These are phyloP conservation scores for Nerophis lumbriciformis DNA, from an alignment of 2,113 vertebrate genomes.

Conservation along the genomic window DNA sequence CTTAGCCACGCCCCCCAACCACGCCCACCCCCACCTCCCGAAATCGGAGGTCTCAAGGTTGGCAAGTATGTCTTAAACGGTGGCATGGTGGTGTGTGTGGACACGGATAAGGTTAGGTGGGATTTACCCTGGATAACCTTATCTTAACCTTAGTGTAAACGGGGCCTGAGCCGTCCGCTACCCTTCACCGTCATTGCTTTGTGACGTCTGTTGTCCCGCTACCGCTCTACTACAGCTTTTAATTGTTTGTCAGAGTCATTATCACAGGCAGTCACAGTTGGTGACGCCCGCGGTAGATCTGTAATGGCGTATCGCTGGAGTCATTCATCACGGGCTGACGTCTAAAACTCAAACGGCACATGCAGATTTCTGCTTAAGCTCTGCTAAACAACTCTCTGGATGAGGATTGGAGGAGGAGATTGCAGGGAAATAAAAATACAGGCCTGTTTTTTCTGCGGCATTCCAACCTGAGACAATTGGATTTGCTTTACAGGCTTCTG, in stretches of 20 bases:
- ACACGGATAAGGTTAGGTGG: too few relatives aligned
- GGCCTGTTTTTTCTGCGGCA: constrained; percentile 1
- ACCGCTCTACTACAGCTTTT: constrained; percentile 34
- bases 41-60: too few relatives aligned
- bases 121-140: too few relatives aligned
- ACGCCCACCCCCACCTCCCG: too few relatives aligned
- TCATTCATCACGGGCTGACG: constrained; percentile 59
- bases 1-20: too few relatives aligned
- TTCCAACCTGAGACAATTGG: constrained; percentile 10
- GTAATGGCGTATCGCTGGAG: constrained; percentile 33
- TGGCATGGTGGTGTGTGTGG: too few relatives aligned
- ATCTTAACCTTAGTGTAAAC: too few relatives aligned
- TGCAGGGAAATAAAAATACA: constrained; percentile 3
- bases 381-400: constrained; percentile 18
- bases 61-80: too few relatives aligned
- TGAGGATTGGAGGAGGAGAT: constrained; percentile 14
- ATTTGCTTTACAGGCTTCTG: background rate
- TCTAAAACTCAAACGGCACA: constrained; percentile 15
- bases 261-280: constrained; percentile 45
- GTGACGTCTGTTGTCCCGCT: constrained; percentile 15
- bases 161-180: background rate
- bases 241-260: constrained; percentile 58
- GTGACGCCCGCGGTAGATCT: constrained; percentile 33
- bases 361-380: constrained; percentile 17
- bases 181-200: constrained; percentile 31